Evolutionary conservation across 2,888 invertebrate species (phyloP).

Genomic region (Chrysina gloriosa): DNA sequence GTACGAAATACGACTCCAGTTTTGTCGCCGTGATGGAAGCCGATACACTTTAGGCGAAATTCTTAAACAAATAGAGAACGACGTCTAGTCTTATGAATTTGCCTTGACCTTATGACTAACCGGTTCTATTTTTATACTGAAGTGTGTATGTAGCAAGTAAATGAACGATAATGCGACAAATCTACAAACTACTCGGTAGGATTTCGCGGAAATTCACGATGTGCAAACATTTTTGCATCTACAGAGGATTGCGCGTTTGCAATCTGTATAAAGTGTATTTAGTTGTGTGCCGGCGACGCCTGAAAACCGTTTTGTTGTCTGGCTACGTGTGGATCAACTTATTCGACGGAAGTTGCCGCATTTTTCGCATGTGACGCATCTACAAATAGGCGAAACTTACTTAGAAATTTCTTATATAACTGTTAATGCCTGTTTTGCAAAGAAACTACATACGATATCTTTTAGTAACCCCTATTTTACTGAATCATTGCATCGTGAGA

Average conservation of each 20-base stretch:
- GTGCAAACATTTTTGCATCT: slow-evolving; percentile 4
- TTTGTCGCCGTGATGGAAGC: background rate
- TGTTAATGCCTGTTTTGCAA: slow-evolving; percentile 4
- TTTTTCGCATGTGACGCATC: slow-evolving; percentile 29
- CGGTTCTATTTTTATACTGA: slow-evolving; percentile 26
- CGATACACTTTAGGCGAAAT: slow-evolving; percentile 4
- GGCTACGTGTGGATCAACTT: slow-evolving; percentile 1
- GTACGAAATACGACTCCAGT: background rate
- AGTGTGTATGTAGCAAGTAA: background rate
- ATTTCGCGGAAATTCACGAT: slow-evolving; percentile 12
- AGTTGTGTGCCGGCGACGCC: slow-evolving; percentile 2
- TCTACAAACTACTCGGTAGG: background rate
- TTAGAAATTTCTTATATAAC: slow-evolving; percentile 4
- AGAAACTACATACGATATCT: too few species aligned
- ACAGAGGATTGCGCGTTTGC: too few species aligned
- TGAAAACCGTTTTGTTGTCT: background rate
- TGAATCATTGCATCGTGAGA: too few species aligned
- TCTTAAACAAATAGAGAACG: background rate
- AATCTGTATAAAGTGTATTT: background rate
- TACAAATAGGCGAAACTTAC: background rate
- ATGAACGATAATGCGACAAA: slow-evolving; percentile 19
- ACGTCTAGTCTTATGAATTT: background rate
- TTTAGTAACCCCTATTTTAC: too few species aligned
- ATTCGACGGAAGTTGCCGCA: slow-evolving; percentile 28
- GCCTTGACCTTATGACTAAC: slow-evolving; percentile 30